A percentile compares a stretch with the other conserved stretches of the same genome.
Evolutionary conservation across 2,888 invertebrate genomes (phyloP).

Genomic region (Euclidia mi): DNA sequence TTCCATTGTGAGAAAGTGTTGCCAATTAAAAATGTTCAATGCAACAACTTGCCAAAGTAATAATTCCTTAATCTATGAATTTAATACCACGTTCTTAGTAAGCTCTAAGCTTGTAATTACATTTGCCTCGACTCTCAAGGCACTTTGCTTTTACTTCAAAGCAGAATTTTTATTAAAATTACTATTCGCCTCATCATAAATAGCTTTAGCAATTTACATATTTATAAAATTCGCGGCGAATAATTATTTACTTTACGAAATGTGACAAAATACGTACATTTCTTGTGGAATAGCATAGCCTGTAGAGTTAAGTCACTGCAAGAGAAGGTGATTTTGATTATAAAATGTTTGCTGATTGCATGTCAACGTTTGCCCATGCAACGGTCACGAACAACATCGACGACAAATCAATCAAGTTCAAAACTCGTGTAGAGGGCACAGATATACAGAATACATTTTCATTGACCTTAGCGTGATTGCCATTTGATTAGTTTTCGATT

Average conservation of each 20-base stretch:
- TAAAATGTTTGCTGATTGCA: too few relatives aligned
- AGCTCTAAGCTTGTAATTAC: constrained; percentile 43
- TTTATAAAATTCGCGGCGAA: constrained; percentile 2
- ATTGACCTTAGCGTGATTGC: background rate
- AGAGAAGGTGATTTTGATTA: too few relatives aligned
- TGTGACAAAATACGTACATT: too few relatives aligned
- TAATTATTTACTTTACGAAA: too few relatives aligned
- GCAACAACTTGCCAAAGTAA: constrained; percentile 15
- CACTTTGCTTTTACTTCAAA: constrained; percentile 47
- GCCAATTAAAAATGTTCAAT: constrained; percentile 10
- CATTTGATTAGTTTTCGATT: background rate
- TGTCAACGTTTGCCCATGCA: too few relatives aligned
- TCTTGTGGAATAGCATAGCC: too few relatives aligned
- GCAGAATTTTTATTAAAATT: constrained; percentile 37
- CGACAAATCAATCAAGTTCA: background rate
- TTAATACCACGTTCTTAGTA: constrained; percentile 29
- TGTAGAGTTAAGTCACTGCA: too few relatives aligned
- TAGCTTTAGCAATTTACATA: too few relatives aligned
- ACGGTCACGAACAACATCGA: background rate
- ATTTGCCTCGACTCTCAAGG: constrained; percentile 47
- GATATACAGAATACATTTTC: background rate
- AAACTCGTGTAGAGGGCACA: too few relatives aligned
- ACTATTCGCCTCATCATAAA: constrained; percentile 12
- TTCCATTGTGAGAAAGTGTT: background rate
- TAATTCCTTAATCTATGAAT: constrained; percentile 34